A percentile compares a stretch with the other conserved stretches of the same genome.
phyloP scores from a whole-genome alignment of 2,888 invertebrate species.

The Phyllotreta striolata region DNA sequence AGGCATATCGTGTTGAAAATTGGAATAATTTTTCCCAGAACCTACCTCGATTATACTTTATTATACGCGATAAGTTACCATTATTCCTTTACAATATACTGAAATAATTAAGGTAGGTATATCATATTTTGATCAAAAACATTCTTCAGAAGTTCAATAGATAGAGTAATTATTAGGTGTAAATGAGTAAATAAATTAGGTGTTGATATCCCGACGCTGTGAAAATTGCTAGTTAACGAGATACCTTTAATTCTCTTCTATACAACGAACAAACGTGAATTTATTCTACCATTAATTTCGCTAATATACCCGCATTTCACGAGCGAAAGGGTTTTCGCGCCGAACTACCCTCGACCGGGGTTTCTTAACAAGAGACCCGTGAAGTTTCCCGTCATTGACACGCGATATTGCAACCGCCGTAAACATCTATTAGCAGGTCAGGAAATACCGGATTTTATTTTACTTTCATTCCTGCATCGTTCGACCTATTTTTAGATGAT shows the following conservation, averaged over 20 bases:
- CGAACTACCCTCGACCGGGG: neutral
- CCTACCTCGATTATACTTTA: neutral
- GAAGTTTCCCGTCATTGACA: slow-evolving; percentile 1
- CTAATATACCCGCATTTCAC: no score
- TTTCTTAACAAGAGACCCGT: slow-evolving; percentile 11
- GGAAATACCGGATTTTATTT: slow-evolving; percentile 13
- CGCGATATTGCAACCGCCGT: slow-evolving; percentile 15
- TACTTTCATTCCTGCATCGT: neutral
- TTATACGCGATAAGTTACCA: no score
- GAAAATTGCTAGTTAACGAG: no score
- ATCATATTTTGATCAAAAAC: no score
- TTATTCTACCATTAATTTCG: no score
- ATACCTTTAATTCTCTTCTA: no score
- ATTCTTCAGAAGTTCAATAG: no score
- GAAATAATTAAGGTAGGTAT: no score
- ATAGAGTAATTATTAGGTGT: no score
- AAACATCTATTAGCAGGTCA: slow-evolving; percentile 15
- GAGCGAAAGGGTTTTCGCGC: neutral
- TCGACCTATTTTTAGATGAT: slow-evolving; percentile 14
- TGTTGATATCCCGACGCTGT: neutral
- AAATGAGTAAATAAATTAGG: no score
- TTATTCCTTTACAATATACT: no score
- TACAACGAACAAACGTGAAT: no score
- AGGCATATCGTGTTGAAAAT: neutral
- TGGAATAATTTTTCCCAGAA: neutral